Base-by-base conservation (phyloP, 2,113 vertebrate genomes). In the Tursiops truncatus region DNA sequence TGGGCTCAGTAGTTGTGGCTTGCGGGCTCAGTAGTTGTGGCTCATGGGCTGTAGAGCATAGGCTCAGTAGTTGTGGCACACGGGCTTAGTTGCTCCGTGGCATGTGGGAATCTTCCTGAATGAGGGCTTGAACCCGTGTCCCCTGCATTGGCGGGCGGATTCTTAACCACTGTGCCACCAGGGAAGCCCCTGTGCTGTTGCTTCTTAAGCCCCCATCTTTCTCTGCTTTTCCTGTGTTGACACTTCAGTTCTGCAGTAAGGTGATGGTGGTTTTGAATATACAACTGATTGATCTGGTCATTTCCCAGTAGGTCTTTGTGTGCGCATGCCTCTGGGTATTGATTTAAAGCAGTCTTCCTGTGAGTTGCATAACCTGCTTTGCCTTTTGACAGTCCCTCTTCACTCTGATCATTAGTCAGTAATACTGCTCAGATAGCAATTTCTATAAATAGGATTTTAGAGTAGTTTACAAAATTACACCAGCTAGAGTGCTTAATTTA, bases 381-480 rank as follows among this genome's bases (percentile, higher is more conserved):
- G 70, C 10, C 33, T 81, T 70, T 62, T 94, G 86, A 74, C 47
- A 1, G 0, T 65, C 20, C 38, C 25, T 31, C 36, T 94, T 94
- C 60, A 76, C 83, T 88, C 87, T 96, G 63, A 96, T 96, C 70
- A 71, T 89, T 97, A 84, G 87, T 68, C 94, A 74, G 73, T 90
- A 71, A 84, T 97, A 95, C 70, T 96, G 95, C 87, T 97, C 86
- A 87, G 44, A 73, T 87, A 97, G 87, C 95, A 93, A 26, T 94
- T 97, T 93, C 93, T 95, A 93, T 94, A 97, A 97, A 94, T 93
- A 98, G 81, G 12, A 53, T 89, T 91, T 97, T 94, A 95, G 93
- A 97, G 93, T 95, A 96, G 95, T 96, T 96, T 89, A 95, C 84
- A 96, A 28, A 97, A 89, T 95, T 93, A 91, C 0, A 95, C 85